Evolutionary conservation across 2,113 vertebrate species (phyloP).

Genomic region (Chiloscyllium plagiosum): DNA sequence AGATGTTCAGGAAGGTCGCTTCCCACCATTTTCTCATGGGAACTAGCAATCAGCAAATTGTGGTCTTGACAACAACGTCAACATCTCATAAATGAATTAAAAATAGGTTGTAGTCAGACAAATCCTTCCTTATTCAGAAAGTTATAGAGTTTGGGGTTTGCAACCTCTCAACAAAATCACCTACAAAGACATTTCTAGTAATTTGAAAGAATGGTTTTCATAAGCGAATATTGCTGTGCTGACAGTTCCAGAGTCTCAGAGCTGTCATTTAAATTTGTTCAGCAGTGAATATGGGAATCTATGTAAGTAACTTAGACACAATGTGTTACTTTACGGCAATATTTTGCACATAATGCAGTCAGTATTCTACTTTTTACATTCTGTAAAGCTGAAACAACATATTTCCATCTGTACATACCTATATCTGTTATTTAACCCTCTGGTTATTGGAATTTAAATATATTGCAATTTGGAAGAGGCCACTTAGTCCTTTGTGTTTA

Average conservation of each 20-base stretch:
- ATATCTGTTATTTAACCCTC: background rate
- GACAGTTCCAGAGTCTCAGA: conserved; percentile 5
- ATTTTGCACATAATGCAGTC: background rate
- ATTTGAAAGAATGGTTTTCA: background rate
- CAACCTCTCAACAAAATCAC: conserved; percentile 21
- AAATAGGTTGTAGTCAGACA: background rate
- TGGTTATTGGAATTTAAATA: background rate
- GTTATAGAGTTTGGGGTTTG: background rate
- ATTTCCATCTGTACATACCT: background rate
- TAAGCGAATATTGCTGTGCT: conserved; percentile 5
- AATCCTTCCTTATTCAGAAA: background rate
- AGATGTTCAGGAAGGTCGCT: background rate
- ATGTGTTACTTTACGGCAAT: background rate
- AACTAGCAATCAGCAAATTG: background rate
- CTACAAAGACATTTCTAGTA: background rate
- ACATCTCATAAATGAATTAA: background rate
- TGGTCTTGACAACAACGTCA: background rate
- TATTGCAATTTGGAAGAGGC: no score
- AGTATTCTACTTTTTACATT: background rate
- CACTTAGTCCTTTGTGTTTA: no score
- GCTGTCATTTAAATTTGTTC: conserved; percentile 19
- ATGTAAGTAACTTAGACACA: background rate
- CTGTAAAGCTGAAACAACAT: background rate
- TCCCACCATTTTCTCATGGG: background rate
- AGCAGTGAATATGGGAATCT: conserved; percentile 10